Evolutionary conservation across 2,888 invertebrate species (phyloP).

Genomic region (Rhagium mordax): DNA sequence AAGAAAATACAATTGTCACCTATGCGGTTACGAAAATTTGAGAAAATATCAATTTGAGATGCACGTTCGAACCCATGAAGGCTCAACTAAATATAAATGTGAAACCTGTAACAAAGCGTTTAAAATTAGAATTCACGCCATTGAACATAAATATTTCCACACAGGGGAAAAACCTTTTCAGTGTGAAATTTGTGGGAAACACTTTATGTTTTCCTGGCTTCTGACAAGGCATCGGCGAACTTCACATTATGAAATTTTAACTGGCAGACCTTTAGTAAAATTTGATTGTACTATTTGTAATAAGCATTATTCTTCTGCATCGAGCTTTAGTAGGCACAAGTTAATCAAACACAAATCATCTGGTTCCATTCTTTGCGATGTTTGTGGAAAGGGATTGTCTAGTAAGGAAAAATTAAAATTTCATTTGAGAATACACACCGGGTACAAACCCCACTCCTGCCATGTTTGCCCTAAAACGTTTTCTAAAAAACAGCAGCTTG

Average conservation of each 20-base stretch:
- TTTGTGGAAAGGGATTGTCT: slow-evolving; percentile 57
- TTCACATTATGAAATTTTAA: slow-evolving; percentile 69
- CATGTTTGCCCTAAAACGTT: slow-evolving; percentile 54
- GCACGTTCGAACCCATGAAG: slow-evolving; percentile 69
- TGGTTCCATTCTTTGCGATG: slow-evolving; percentile 66
- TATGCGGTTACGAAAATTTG: slow-evolving; percentile 59
- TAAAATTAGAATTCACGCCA: slow-evolving; percentile 46
- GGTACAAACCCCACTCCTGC: slow-evolving; percentile 58
- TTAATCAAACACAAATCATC: slow-evolving; percentile 59
- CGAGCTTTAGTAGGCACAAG: slow-evolving; percentile 67
- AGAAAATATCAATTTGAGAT: slow-evolving; percentile 60
- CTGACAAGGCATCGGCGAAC: slow-evolving; percentile 70
- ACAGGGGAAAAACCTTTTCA: slow-evolving; percentile 69
- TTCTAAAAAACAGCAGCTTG: slow-evolving; percentile 51
- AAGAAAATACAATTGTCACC: slow-evolving; percentile 58
- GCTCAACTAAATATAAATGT: slow-evolving; percentile 67
- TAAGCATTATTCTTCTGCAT: slow-evolving; percentile 63
- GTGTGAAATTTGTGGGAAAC: slow-evolving; percentile 72
- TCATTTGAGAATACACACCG: slow-evolving; percentile 60
- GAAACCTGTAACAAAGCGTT: background rate
- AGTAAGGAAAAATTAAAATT: slow-evolving; percentile 54
- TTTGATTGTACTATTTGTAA: slow-evolving; percentile 71
- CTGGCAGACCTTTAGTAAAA: slow-evolving; percentile 61
- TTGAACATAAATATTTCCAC: slow-evolving; percentile 61
- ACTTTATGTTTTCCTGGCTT: slow-evolving; percentile 71